Evolutionary conservation across 1,140 invertebrate species (phyloP), one percentile per base, ranked within the genome.

Genomic region (Pseudobourletiella spinata): DNA sequence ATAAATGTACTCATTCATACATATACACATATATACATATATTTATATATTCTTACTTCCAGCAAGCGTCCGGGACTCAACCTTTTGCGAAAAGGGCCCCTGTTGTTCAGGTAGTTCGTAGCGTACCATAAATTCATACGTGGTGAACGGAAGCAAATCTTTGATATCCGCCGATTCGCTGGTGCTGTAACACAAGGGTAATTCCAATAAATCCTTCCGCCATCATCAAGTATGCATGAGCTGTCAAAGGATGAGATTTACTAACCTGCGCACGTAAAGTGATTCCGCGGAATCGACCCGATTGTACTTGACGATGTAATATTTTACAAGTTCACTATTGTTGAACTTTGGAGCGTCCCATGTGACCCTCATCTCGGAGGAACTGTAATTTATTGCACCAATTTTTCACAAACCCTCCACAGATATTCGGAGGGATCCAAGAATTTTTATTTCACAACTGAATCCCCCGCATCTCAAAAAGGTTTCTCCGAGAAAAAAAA

Each of bases 231-330:
- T n/a, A n/a, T n/a, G n/a, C n/a, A n/a, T n/a, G n/a, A n/a, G n/a
- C n/a, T n/a, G n/a, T n/a, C n/a, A n/a, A n/a, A n/a, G n/a, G n/a
- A 39, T 39, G 32, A 11, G 32, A 39, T 39, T n/a, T 39, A n/a
- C n/a, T 39, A 56, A 66, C 65, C 61, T 63, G 25, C 56, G 57
- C 8, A 39, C n/a, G 32, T 39, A 59, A 20, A 63, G 16, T 43
- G 43, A 29, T 14, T 63, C 61, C 57, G 15, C 57, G 29, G n/a
- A 20, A 50, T 67, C 66, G 51, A 64, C 58, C 39, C 59, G 43
- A 52, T 67, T 67, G 66, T 67, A 67, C 62, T 62, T 67, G 2
- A 51, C 54, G 25, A 43, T 60, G 32, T 63, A 51, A 4, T 11
- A 51, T 51, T 26, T n/a, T 8, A 11, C 29, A 35, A 32, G n/a